These are phyloP conservation scores for Magallana ariakensis DNA, from an alignment of 1,140 invertebrate species.

Conservation along the genomic window DNA sequence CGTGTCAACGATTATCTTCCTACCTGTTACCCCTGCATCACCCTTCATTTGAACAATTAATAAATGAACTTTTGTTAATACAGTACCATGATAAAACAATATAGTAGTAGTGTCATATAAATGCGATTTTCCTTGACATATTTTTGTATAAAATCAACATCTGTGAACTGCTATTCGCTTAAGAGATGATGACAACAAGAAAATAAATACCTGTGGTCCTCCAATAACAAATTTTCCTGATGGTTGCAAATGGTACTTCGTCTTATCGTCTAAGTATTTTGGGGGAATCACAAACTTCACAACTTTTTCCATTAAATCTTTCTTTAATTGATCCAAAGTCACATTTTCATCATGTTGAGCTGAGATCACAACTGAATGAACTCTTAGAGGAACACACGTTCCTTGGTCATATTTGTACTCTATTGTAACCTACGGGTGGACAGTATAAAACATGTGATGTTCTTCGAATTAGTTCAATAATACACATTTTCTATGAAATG, in stretches of 20 bases:
- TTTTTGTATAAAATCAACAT: too few species aligned
- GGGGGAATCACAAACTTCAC: constrained; percentile 95
- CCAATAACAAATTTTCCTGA: constrained; percentile 96
- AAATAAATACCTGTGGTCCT: constrained; percentile 95
- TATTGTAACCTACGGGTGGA: constrained; percentile 79
- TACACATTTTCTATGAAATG: background rate
- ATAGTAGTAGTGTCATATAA: too few species aligned
- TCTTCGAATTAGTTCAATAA: too few species aligned
- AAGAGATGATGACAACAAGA: too few species aligned
- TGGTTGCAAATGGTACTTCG: constrained; percentile 97
- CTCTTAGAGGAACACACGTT: constrained; percentile 93
- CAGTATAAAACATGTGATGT: background rate
- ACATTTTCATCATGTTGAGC: constrained; percentile 97
- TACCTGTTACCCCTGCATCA: constrained; percentile 96
- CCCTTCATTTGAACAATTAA: constrained; percentile 83
- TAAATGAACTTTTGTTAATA: too few species aligned
- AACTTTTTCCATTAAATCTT: constrained; percentile 94
- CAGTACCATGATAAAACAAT: background rate
- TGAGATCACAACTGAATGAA: constrained; percentile 98
- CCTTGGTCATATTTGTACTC: constrained; percentile 80
- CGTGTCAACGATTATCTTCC: constrained; percentile 99
- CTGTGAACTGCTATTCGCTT: too few species aligned
- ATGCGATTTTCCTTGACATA: too few species aligned
- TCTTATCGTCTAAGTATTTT: constrained; percentile 95
- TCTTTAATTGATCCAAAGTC: constrained; percentile 89